A percentile compares a stretch with the other conserved stretches of the same genome.
These are phyloP conservation scores for Sceloporus undulatus DNA, from an alignment of 2,113 vertebrate genomes.

Conservation along the genomic window DNA sequence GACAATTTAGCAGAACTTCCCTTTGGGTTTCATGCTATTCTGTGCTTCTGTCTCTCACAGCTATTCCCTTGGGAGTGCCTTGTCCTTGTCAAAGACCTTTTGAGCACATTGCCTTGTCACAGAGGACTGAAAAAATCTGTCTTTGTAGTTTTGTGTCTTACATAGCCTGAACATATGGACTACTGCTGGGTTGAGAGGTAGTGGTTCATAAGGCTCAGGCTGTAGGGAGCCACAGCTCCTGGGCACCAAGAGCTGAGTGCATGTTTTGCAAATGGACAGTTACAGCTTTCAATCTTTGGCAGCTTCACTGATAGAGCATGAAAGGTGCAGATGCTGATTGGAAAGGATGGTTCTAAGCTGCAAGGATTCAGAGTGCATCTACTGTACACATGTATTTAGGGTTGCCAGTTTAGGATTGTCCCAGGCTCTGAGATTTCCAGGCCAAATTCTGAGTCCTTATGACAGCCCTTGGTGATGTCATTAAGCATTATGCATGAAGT, in stretches of 20 bases:
- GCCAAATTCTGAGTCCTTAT: too few species aligned
- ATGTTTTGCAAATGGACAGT: neutral
- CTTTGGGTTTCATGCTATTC: neutral
- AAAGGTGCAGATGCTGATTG: neutral
- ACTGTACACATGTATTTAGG: too few species aligned
- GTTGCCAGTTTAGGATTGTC: too few species aligned
- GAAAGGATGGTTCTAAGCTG: neutral
- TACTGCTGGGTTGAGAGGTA: neutral
- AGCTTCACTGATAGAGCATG: neutral
- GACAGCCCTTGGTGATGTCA: too few species aligned
- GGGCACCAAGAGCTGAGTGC: neutral
- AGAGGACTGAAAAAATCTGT: slow-evolving; percentile 23
- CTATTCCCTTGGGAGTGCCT: slow-evolving; percentile 12
- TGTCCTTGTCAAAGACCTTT: slow-evolving; percentile 54
- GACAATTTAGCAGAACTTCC: neutral
- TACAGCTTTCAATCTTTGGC: neutral
- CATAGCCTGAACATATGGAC: neutral
- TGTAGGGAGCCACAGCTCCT: neutral
- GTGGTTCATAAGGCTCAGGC: too few species aligned
- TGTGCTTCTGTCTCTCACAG: slow-evolving; percentile 34
- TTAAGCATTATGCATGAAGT: too few species aligned
- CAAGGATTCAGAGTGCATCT: neutral
- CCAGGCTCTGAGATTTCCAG: too few species aligned
- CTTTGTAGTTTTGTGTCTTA: accelerated
- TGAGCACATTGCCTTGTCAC: neutral